Evolutionary conservation across 2,888 invertebrate species (phyloP), one percentile per base, ranked within the genome.

Genomic region (Epinotia brunnichana): DNA sequence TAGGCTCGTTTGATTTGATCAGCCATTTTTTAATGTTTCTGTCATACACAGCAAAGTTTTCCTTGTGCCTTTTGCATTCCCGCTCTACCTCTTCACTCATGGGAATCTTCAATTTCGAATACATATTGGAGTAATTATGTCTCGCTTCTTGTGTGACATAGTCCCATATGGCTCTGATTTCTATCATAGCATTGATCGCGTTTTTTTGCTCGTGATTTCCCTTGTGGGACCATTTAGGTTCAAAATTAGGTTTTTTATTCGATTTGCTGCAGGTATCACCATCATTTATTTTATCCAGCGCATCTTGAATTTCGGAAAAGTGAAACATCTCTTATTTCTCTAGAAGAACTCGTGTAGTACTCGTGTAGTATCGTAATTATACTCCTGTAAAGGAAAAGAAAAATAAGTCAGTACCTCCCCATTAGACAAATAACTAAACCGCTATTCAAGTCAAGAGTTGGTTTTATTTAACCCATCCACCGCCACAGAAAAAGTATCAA

Each of bases 1-100:
- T 54, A 17, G 64, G 44, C 17, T 64, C 64, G 11, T 21, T 61
- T 7, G 54, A n/a, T 29, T 69, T 39, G n/a, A 64, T n/a, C 21
- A 73, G 35, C 73, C 73, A 73, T 9, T 3, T 15, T 53, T 13
- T 19, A 10, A 10, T 57, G n/a, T 3, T n/a, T 69, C 15, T 61
- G 54, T 73, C 69, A 41, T 60, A 73, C 5, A 73, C 69, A 10
- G 64, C 60, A 63, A 66, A 73, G 5, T 39, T 61, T 61, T 73
- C 73, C 9, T 69, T 70, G n/a, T 69, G 60, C 3, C 19, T 64
- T 15, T 51, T 21, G 29, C 63, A 73, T 11, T 53, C 51, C 7
- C 29, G 17, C 21, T 19, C 35, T n/a, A 64, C 11, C 9, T 39
- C 5, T 3, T n/a, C 54, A 9, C 39, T 69, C 21, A 69, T 21